phyloP scores from a whole-genome alignment of 2,797 vertebrate genomes.

The Ciconia nigra region DNA sequence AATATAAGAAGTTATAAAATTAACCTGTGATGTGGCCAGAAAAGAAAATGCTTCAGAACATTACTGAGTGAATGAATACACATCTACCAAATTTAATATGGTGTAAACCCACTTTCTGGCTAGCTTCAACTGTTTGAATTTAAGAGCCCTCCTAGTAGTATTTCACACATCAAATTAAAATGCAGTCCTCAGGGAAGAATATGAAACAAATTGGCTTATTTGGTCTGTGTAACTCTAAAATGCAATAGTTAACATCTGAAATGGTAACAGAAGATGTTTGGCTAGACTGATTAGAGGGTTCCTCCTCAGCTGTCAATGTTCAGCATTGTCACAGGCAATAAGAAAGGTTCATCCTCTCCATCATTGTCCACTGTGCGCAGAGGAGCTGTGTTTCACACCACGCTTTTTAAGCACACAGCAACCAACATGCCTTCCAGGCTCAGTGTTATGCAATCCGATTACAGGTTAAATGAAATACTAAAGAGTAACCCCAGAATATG shows the following conservation, averaged over 20 bases:
- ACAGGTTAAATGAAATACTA: not conserved
- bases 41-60: not conserved
- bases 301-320: not conserved
- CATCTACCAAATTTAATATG: not conserved
- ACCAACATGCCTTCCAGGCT: not conserved
- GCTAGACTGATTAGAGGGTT: not conserved
- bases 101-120: not conserved
- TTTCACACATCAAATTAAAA: not conserved
- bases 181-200: not conserved
- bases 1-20: not conserved
- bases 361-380: fast-evolving
- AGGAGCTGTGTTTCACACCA: not conserved
- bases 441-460: fast-evolving
- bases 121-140: not conserved
- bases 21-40: not conserved
- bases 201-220: not conserved
- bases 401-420: not conserved
- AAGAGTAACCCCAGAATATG: not conserved
- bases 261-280: not conserved
- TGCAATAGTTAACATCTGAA: not conserved
- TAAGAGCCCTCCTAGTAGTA: not conserved
- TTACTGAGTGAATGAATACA: not conserved
- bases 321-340: not conserved
- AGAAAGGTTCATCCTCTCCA: not conserved
- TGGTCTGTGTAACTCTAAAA: not conserved